These are phyloP conservation scores for Stenopsyche tienmushanensis DNA, from an alignment of 1,140 invertebrate species.

Conservation along the genomic window DNA sequence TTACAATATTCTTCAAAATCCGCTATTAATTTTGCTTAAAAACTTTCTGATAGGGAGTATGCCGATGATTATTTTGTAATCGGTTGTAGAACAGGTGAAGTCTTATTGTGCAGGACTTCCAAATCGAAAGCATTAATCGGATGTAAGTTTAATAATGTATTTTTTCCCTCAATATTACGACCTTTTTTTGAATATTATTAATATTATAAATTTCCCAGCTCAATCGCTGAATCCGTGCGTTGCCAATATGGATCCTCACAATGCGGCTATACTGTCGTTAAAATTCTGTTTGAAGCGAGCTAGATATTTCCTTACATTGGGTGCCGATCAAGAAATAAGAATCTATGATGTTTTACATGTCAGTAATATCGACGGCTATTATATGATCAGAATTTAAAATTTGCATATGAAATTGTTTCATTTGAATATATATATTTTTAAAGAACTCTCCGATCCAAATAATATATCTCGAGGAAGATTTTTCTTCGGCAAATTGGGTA, in stretches of 20 bases:
- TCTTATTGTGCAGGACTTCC: constrained; percentile 27
- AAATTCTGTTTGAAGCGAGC: constrained; percentile 8
- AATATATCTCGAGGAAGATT: no score
- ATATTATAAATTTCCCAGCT: constrained; percentile 19
- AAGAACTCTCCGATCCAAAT: no score
- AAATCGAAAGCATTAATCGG: constrained; percentile 15
- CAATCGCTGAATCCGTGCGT: constrained; percentile 3
- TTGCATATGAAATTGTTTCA: no score
- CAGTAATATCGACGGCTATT: no score
- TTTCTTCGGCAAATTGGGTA: no score
- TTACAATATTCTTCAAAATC: no score
- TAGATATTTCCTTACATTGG: constrained; percentile 18
- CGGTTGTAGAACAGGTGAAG: constrained; percentile 31
- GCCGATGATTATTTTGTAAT: constrained; percentile 27
- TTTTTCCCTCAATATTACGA: neutral
- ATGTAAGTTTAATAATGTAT: neutral
- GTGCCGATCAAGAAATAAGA: constrained; percentile 31
- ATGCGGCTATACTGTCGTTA: constrained; percentile 16
- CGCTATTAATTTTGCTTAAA: no score
- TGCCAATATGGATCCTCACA: constrained; percentile 18
- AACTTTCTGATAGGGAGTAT: no score
- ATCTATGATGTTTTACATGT: constrained; percentile 18
- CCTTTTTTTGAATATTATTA: neutral
- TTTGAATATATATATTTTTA: no score
- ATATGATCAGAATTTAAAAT: no score